Conservation (phyloP, 1,140 invertebrate species). For the Anastatus disparis region DNA sequence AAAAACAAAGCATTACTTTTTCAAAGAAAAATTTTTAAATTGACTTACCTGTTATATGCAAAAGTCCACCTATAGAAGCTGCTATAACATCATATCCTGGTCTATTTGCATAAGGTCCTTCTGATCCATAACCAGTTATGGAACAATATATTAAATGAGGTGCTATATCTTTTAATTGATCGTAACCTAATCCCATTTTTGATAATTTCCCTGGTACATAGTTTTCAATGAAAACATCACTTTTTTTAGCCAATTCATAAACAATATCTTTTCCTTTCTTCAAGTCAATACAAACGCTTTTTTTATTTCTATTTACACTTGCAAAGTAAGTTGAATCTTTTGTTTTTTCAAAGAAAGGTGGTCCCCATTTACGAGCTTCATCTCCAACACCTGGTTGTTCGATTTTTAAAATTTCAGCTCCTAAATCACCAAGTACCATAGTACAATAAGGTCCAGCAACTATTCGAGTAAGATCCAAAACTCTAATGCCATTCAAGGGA, state of each 20-base stretch:
- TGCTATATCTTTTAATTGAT: slow-evolving; percentile 76
- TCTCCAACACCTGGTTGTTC: slow-evolving; percentile 85
- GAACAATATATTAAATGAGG: slow-evolving; percentile 93
- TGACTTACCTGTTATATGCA: slow-evolving; percentile 88
- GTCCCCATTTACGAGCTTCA: slow-evolving; percentile 92
- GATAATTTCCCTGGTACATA: slow-evolving; percentile 91
- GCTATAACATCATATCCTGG: slow-evolving; percentile 97
- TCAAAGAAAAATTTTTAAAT: slow-evolving; percentile 51
- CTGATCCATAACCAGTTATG: slow-evolving; percentile 89
- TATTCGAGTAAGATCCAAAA: slow-evolving; percentile 87
- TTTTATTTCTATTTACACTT: slow-evolving; percentile 94
- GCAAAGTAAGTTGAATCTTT: slow-evolving; percentile 87
- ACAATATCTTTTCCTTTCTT: slow-evolving; percentile 83
- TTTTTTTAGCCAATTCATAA: slow-evolving; percentile 76
- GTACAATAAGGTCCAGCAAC: slow-evolving; percentile 83
- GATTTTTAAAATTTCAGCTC: slow-evolving; percentile 94
- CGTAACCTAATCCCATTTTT: slow-evolving; percentile 82
- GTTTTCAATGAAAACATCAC: slow-evolving; percentile 94
- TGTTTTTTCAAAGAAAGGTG: slow-evolving; percentile 83
- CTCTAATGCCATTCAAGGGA: slow-evolving; percentile 74
- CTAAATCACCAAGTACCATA: slow-evolving; percentile 93
- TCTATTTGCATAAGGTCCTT: slow-evolving; percentile 85
- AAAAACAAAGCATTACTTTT: too few relatives aligned
- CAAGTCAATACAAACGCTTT: slow-evolving; percentile 90
- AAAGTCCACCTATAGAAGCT: slow-evolving; percentile 88